Base-by-base conservation (phyloP, 2,888 invertebrate species). In the Drosophila limbata region DNA sequence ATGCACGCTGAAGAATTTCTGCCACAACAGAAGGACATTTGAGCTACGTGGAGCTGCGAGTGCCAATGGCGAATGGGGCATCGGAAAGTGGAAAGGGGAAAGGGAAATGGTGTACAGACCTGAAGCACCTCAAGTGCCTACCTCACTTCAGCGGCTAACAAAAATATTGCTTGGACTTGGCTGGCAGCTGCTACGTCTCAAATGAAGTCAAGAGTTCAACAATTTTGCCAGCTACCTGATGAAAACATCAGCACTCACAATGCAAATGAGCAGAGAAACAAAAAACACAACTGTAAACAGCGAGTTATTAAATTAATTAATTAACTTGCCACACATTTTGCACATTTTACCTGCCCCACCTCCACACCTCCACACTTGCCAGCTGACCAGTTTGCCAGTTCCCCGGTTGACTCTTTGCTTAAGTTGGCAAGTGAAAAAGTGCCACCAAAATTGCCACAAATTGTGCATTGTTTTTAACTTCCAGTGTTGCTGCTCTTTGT, bases 11-110 rank as follows among this genome's bases (percentile, higher is more conserved):
- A 90, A 79, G 85, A 86, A 86, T 86, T 74, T 89, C 70, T 81
- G 79, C 82, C 74, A 73, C 73, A 71, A 70, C 89, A 90, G 85
- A 86, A 86, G 85, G 85, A 86, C 85, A 86, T 90, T 84, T 88
- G 72, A 89, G 64, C 77, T 33, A 73, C 86, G 57, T 44, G 56
- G 35, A 45, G 37, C 50, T 40, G 31, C 35, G 10, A 55, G 25
- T 55, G n/a, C 13, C 11, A 39, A 25, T 19, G 40, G 10, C 33
- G 40, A 15, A 33, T 13, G 17, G 47, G 13, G 4, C 11, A 11
- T 8, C 13, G 39, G 15, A 25, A 21, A 11, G 21, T 31, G 10
- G 6, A 6, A 21, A 4, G 17, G 31, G 39, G n/a, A 21, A 31
- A n/a, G 52, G 33, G 13, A 19, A 55, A 15, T 17, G 35, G 19